Base-by-base conservation (phyloP, 2,888 invertebrate species). In the Rosalia funebris region DNA sequence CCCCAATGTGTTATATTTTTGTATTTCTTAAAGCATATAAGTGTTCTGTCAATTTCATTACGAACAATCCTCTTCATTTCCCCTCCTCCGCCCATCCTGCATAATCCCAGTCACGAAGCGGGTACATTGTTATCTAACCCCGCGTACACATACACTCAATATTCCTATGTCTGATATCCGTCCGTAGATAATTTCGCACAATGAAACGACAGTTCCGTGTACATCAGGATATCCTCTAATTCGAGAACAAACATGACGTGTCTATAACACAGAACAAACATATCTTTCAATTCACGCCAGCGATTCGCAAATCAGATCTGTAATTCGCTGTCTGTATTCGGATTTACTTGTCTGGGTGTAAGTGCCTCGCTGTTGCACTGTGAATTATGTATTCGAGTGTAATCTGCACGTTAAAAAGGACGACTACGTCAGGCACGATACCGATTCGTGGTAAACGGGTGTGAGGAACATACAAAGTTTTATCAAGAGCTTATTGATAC, bases 111-210 rank as follows among this genome's bases (percentile, higher is more conserved):
- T 20, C 19, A 7, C 32, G 41, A 60, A 62, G 57, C 60, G 62
- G 61, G 63, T 59, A 59, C 59, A 69, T 63, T 65, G 66, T 64
- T 66, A 63, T 65, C 58, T 56, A 37, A 60, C 56, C 58, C 62
- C 57, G 62, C 66, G 45, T 54, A 37, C 59, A 57, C 55, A 61
- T 45, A 63, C 63, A 72, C 68, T 68, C 68, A 65, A 68, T 68
- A 68, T 64, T 66, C 64, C 66, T 64, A 55, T 61, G 68, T 69
- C 68, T 70, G 71, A 71, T 71, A 71, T 71, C 68, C 65, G 69
- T 59, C 66, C 59, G 62, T 58, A 70, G 71, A 74, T 74, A 72
- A 74, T 74, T 73, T 68, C 59, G 66, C 65, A 72, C 72, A 72
- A 74, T 73, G 71, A 74, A 71, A 68, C 68, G 68, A 66, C 68